phyloP scores from a whole-genome alignment of 2,888 invertebrate species.

The Tipula unca region DNA sequence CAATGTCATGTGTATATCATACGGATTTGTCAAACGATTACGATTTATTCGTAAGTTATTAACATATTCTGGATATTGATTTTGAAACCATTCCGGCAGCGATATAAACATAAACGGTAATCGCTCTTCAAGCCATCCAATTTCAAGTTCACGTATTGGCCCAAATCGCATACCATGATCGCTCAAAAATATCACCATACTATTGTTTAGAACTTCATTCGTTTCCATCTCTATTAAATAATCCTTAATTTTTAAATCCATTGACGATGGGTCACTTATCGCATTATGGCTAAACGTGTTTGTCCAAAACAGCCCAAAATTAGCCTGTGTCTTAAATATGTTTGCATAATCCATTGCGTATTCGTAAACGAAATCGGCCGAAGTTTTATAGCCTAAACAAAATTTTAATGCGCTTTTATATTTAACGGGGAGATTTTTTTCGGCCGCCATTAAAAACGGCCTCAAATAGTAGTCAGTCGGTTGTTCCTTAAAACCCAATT shows the following conservation, averaged over 20 bases:
- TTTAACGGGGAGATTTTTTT: conserved; percentile 46
- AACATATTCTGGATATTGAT: conserved; percentile 46
- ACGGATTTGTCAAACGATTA: conserved; percentile 61
- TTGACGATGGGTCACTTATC: conserved; percentile 55
- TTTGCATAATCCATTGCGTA: conserved; percentile 58
- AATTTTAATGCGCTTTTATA: conserved; percentile 46
- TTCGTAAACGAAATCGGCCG: conserved; percentile 60
- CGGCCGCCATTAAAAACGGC: conserved; percentile 61
- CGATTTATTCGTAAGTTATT: conserved; percentile 52
- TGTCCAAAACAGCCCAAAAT: conserved; percentile 72
- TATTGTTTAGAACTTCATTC: conserved; percentile 53
- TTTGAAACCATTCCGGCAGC: conserved; percentile 54
- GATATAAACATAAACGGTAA: conserved; percentile 64
- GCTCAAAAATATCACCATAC: conserved; percentile 63
- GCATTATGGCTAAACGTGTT: conserved; percentile 67
- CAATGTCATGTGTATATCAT: conserved; percentile 64
- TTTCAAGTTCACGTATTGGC: conserved; percentile 54
- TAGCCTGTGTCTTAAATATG: conserved; percentile 52
- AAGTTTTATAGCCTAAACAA: conserved; percentile 53
- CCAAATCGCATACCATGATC: conserved; percentile 76
- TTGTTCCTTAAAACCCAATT: conserved; percentile 58
- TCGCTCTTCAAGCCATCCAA: conserved; percentile 71
- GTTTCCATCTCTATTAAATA: conserved; percentile 51
- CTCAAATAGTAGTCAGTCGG: conserved; percentile 78
- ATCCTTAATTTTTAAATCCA: conserved; percentile 52